Conservation (phyloP, 1,140 invertebrate species). For the Atta texana region DNA sequence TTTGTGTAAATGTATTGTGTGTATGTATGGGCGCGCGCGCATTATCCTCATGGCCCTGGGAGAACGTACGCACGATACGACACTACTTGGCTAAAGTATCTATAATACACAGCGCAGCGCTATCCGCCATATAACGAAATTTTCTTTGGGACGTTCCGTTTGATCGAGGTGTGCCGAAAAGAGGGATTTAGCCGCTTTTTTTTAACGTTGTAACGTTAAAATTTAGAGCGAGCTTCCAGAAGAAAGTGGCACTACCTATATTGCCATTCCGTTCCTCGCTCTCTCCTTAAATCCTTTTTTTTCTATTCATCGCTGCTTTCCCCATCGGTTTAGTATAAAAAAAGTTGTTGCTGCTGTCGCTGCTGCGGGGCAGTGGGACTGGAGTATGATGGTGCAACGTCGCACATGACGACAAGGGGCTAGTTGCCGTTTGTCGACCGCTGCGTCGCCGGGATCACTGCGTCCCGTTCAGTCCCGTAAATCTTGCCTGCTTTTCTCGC, state of each 20-base stretch:
- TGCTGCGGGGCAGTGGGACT: conserved; percentile 84
- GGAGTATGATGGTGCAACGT: conserved; percentile 72
- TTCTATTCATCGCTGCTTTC: conserved; percentile 46
- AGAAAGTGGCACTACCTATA: conserved; percentile 10
- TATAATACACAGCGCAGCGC: conserved; percentile 83
- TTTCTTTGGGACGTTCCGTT: conserved; percentile 65
- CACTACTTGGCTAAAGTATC: conserved; percentile 83
- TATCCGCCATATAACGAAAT: conserved; percentile 78
- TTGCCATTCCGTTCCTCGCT: neutral
- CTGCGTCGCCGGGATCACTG: conserved; percentile 84
- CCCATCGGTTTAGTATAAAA: conserved; percentile 81
- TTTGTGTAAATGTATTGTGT: neutral
- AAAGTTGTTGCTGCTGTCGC: conserved; percentile 82
- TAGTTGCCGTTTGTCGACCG: conserved; percentile 88
- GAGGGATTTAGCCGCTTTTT: conserved; percentile 53
- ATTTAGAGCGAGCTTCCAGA: conserved; percentile 16
- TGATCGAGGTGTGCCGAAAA: conserved; percentile 28
- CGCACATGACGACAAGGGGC: conserved; percentile 66
- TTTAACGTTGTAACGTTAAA: conserved; percentile 30
- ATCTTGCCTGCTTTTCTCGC: conserved; percentile 98
- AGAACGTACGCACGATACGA: conserved; percentile 72
- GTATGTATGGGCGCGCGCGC: neutral
- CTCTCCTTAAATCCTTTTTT: conserved; percentile 9
- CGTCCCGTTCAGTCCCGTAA: conserved; percentile 93
- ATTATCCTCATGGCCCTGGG: conserved; percentile 54